Conservation (phyloP, 2,797 vertebrate species). For the Threskiornis aethiopicus region DNA sequence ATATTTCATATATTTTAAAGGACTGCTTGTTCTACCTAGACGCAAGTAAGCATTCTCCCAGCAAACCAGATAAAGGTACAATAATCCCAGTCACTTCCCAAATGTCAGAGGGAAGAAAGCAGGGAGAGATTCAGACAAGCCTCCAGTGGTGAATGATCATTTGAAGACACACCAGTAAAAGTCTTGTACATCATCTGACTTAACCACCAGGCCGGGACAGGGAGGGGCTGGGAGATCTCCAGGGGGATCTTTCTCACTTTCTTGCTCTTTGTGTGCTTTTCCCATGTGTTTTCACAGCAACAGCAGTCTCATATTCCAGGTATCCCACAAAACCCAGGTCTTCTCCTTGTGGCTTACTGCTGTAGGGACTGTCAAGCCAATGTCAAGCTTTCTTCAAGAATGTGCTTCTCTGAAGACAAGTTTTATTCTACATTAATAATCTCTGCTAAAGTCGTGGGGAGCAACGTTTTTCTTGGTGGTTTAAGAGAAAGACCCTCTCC, state of each 20-base stretch:
- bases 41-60: neutral
- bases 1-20: neutral
- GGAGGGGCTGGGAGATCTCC: neutral
- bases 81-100: neutral
- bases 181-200: neutral
- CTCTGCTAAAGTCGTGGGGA: neutral
- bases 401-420: neutral
- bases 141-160: neutral
- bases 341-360: neutral
- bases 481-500: neutral
- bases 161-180: neutral
- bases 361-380: neutral
- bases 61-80: neutral
- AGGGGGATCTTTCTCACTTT: neutral
- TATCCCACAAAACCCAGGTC: neutral
- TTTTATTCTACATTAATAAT: neutral
- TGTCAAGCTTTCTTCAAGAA: neutral
- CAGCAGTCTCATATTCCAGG: neutral
- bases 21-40: neutral
- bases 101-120: neutral
- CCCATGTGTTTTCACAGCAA: neutral
- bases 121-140: neutral
- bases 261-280: neutral
- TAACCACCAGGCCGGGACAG: neutral
- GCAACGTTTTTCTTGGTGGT: neutral